Evolutionary conservation across 1,140 invertebrate genomes (phyloP).

Genomic region (Bombus cullumanus): DNA sequence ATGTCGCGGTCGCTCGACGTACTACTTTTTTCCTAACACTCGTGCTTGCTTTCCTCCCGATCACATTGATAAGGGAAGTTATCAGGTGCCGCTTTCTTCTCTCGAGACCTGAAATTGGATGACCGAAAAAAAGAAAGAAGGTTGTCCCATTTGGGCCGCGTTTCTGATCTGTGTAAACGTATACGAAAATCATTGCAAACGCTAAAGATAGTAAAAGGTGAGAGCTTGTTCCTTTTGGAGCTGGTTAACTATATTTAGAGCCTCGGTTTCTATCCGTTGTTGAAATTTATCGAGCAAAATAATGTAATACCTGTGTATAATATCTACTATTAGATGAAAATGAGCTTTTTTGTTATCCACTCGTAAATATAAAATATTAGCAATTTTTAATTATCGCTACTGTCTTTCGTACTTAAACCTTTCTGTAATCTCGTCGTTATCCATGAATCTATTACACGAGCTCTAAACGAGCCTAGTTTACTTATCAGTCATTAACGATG

Average conservation of each 20-base stretch:
- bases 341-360: neutral
- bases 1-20: slow-evolving; percentile 50
- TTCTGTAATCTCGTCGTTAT: neutral
- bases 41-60: neutral
- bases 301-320: neutral
- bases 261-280: neutral
- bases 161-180: neutral
- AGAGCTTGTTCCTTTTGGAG: slow-evolving; percentile 18
- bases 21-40: slow-evolving; percentile 29
- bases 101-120: neutral
- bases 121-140: neutral
- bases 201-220: neutral
- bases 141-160: neutral
- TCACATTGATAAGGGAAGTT: slow-evolving; percentile 38
- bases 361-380: neutral
- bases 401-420: neutral
- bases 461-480: neutral
- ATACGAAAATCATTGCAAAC: neutral
- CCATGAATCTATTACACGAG: neutral
- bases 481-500: neutral
- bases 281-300: neutral
- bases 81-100: neutral
- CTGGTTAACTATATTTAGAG: neutral
- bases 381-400: neutral
- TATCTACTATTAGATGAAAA: neutral